phyloP scores from a whole-genome alignment of 2,888 invertebrate species.

The Cerceris rybyensis region DNA sequence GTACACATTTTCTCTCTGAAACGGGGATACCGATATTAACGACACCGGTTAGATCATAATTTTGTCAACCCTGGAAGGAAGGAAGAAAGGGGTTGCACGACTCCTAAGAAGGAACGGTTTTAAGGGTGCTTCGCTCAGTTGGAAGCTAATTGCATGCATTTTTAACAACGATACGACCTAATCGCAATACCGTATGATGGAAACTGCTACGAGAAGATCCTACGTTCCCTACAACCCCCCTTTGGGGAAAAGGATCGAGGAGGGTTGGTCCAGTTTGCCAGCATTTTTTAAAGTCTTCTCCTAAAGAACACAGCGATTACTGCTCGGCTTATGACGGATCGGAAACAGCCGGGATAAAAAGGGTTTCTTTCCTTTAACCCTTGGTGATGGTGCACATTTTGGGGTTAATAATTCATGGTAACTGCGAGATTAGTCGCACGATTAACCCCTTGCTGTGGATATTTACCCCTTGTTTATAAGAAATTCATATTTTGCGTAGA shows the following conservation, averaged over 20 bases:
- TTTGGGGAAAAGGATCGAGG: constrained; percentile 30
- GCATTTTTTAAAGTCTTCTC: constrained; percentile 31
- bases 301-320: constrained; percentile 25
- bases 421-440: too few relatives aligned
- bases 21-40: constrained; percentile 75
- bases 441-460: too few relatives aligned
- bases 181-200: constrained; percentile 75
- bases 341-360: too few relatives aligned
- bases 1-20: constrained; percentile 21
- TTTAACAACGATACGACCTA: constrained; percentile 78
- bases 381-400: too few relatives aligned
- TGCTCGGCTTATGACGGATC: constrained; percentile 2
- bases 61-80: constrained; percentile 76
- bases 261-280: constrained; percentile 24
- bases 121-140: constrained; percentile 48
- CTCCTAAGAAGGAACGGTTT: constrained; percentile 49
- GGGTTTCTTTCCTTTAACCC: too few relatives aligned
- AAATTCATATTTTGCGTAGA: too few relatives aligned
- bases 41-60: constrained; percentile 79
- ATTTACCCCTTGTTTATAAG: too few relatives aligned
- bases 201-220: constrained; percentile 69
- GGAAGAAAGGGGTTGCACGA: constrained; percentile 63
- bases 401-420: too few relatives aligned
- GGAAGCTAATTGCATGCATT: constrained; percentile 79
- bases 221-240: constrained; percentile 57